Conservation (phyloP, 1,140 invertebrate species). For the Pectinophora gossypiella region DNA sequence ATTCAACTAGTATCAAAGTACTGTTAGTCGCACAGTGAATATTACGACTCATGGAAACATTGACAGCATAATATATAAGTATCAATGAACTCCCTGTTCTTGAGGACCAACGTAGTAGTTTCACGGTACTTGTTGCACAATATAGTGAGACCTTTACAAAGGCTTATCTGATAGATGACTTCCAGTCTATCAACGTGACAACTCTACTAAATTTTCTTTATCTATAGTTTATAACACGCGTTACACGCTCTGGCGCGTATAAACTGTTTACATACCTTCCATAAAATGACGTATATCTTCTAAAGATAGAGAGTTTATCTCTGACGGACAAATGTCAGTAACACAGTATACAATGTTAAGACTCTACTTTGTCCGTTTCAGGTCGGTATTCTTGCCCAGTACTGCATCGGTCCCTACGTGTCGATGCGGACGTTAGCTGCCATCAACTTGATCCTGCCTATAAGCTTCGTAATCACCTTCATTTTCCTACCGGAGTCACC, state of each 20-base stretch:
- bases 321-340: not conserved
- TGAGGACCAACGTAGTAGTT: too few species aligned
- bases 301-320: too few species aligned
- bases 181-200: not conserved
- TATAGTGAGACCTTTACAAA: too few species aligned
- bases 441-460: conserved; percentile 76
- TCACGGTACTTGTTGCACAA: too few species aligned
- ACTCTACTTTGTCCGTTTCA: conserved; percentile 38
- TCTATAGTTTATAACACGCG: not conserved
- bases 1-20: too few species aligned
- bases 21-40: too few species aligned
- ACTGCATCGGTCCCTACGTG: conserved; percentile 79
- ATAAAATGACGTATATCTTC: too few species aligned
- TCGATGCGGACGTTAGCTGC: conserved; percentile 75
- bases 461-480: conserved; percentile 73
- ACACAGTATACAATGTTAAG: not conserved
- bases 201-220: not conserved
- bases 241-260: too few species aligned
- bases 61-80: too few species aligned
- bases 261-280: not conserved
- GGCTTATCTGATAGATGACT: too few species aligned
- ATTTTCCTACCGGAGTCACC: conserved; percentile 78
- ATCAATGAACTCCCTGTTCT: too few species aligned
- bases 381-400: conserved; percentile 82
- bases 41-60: too few species aligned